These are phyloP conservation scores for Tachuris rubrigastra DNA, from an alignment of 2,113 vertebrate species.

Conservation along the genomic window DNA sequence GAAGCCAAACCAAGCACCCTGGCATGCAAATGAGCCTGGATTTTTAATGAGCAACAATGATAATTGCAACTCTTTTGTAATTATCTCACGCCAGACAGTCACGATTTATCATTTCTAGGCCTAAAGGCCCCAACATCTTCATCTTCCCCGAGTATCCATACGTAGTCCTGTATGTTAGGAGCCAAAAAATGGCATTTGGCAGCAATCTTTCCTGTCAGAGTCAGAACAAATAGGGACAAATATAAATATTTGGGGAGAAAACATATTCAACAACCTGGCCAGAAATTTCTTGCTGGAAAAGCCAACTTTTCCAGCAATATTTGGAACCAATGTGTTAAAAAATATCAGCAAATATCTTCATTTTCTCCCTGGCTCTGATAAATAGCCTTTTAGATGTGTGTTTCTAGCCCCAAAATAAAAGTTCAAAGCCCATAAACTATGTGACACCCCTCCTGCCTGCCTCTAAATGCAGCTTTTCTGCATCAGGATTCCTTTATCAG, in stretches of 20 bases:
- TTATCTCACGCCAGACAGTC: constrained; percentile 18
- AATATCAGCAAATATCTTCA: background rate
- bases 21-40: constrained; percentile 8
- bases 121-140: background rate
- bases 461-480: constrained; percentile 9
- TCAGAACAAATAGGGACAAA: background rate
- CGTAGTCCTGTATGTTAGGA: background rate
- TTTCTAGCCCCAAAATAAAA: constrained; percentile 12
- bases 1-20: background rate
- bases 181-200: background rate
- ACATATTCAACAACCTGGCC: background rate
- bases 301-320: background rate
- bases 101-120: constrained; percentile 2
- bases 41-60: constrained; percentile 1
- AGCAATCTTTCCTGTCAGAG: background rate
- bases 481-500: constrained; percentile 22
- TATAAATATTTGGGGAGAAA: background rate
- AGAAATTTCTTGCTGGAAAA: constrained; percentile 8
- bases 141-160: background rate
- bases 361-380: background rate
- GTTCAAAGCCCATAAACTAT: background rate
- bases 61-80: constrained; percentile 35
- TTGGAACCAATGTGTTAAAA: background rate
- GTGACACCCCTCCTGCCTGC: background rate
- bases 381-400: background rate